These are phyloP conservation scores for Hesperia comma DNA, from an alignment of 2,888 invertebrate genomes.

Conservation along the genomic window DNA sequence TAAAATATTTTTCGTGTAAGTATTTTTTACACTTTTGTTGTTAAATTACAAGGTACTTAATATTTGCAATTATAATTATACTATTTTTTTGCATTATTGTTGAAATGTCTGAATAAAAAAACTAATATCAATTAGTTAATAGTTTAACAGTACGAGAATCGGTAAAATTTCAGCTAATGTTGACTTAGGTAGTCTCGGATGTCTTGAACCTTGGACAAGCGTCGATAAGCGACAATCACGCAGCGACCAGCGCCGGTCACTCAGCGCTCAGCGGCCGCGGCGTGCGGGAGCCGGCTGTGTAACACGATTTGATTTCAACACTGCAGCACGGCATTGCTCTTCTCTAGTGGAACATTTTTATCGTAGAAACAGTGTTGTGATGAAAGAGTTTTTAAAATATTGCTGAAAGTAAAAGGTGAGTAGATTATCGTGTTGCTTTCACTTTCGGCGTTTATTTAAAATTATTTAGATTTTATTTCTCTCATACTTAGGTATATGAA, in stretches of 20 bases:
- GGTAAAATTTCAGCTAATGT: slow-evolving; percentile 1
- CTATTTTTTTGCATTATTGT: too few relatives aligned
- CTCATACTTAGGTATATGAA: too few relatives aligned
- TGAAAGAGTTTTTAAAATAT: background rate
- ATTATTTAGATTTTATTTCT: too few relatives aligned
- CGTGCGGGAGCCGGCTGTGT: slow-evolving; percentile 19
- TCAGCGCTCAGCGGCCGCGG: slow-evolving; percentile 26
- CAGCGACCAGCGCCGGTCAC: slow-evolving; percentile 26
- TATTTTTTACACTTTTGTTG: too few relatives aligned
- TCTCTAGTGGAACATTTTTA: too few relatives aligned
- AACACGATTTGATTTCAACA: slow-evolving; percentile 11
- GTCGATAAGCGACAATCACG: slow-evolving; percentile 59
- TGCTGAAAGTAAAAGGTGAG: background rate
- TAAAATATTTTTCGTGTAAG: too few relatives aligned
- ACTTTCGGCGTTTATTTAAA: too few relatives aligned
- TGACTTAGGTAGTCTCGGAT: slow-evolving; percentile 22
- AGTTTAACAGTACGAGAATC: background rate
- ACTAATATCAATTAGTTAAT: background rate
- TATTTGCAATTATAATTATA: too few relatives aligned
- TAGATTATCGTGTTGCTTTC: background rate
- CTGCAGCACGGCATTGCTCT: too few relatives aligned
- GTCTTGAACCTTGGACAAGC: slow-evolving; percentile 68
- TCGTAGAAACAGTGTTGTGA: slow-evolving; percentile 11
- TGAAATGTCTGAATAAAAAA: too few relatives aligned
- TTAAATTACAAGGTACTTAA: too few relatives aligned